Percentiles rank a stretch among this genome's conserved stretches.
Conservation (phyloP, 2,113 vertebrate genomes). For the Macaca mulatta region DNA sequence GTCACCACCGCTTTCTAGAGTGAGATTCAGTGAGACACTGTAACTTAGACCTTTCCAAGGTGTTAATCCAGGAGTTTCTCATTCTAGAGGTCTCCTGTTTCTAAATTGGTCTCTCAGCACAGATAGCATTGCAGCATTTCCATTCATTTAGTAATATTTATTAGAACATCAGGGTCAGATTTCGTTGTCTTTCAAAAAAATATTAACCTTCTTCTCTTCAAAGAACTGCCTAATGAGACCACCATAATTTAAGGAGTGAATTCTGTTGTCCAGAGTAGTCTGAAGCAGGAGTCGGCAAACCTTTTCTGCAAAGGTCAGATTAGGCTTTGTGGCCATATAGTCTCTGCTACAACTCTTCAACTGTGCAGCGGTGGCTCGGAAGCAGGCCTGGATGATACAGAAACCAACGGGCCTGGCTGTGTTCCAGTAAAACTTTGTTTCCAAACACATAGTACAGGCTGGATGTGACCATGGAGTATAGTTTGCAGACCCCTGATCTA, state of each 20-base stretch:
- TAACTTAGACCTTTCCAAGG: neutral
- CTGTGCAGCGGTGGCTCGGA: neutral
- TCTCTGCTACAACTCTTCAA: neutral
- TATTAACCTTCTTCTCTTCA: neutral
- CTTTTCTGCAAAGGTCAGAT: neutral
- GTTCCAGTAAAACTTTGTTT: neutral
- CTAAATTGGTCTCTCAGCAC: neutral
- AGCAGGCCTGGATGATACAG: neutral
- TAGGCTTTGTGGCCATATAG: neutral
- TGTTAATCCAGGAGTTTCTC: neutral
- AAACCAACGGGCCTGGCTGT: neutral
- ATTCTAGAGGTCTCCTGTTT: neutral
- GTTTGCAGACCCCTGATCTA: neutral
- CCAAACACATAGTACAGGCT: neutral
- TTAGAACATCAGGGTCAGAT: neutral
- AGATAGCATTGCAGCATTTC: neutral
- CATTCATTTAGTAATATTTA: slow-evolving; percentile 24
- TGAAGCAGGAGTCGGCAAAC: neutral
- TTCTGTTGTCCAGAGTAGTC: neutral
- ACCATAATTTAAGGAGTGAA: neutral
- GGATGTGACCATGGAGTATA: neutral
- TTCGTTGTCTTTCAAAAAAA: slow-evolving; percentile 30
- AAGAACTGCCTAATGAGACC: neutral
- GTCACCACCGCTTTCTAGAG: neutral
- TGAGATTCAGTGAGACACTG: neutral